Evolutionary conservation across 2,797 vertebrate species (phyloP).

Genomic region (Meda fulgida): DNA sequence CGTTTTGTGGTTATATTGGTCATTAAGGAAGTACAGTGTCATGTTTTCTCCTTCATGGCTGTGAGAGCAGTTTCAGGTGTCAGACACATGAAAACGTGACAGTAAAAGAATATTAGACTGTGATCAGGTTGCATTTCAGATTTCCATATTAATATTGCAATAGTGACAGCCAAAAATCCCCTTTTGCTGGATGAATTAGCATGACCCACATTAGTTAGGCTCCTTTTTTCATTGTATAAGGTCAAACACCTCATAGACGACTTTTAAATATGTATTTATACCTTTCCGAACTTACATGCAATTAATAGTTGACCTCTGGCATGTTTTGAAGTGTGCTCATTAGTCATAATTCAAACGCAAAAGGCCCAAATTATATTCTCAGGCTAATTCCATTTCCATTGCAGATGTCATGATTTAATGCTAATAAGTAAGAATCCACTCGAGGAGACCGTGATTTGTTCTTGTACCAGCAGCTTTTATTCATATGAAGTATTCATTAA

Average conservation of each 20-base stretch:
- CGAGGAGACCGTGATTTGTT: conserved; percentile 27
- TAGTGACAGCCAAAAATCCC: not conserved
- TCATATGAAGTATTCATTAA: conserved; percentile 55
- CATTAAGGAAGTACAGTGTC: not conserved
- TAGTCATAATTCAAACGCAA: not conserved
- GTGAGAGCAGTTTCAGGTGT: conserved; percentile 27
- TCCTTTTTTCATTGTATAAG: not conserved
- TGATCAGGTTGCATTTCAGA: conserved; percentile 10
- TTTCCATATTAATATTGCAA: not conserved
- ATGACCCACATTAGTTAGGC: not conserved
- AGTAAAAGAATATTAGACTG: conserved; percentile 31
- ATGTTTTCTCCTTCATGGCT: conserved; percentile 17
- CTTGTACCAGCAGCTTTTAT: conserved; percentile 56
- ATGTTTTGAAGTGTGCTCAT: not conserved
- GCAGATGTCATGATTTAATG: not conserved
- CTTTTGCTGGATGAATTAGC: conserved; percentile 16
- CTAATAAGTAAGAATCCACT: conserved; percentile 11
- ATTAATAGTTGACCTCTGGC: not conserved
- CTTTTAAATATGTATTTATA: not conserved
- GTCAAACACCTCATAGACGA: not conserved
- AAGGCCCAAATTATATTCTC: not conserved
- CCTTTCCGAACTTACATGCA: not conserved
- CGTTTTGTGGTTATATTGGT: not conserved
- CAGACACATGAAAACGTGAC: conserved; percentile 11
- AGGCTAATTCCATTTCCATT: not conserved